Evolutionary conservation across 1,140 invertebrate genomes (phyloP), one percentile per base, ranked within the genome.

Genomic region (Protaetia brevitarsis): DNA sequence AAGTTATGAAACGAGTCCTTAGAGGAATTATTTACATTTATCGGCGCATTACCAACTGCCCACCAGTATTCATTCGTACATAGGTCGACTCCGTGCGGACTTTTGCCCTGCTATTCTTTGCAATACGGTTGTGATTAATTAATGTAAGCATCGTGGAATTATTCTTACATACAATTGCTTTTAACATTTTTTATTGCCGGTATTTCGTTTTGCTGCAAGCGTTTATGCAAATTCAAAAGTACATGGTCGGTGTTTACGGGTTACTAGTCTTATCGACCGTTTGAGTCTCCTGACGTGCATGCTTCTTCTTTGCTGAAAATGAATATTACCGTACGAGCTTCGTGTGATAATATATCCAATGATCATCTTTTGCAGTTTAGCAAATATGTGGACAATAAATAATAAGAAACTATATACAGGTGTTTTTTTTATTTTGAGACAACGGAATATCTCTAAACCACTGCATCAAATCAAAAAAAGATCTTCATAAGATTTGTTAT

Each of bases 121-220:
- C 41, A 45, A 45, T 45, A 45, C 41, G 16, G 23, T 45, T 19
- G 41, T 45, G 41, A 45, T 45, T 45, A 45, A 45, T 45, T 45
- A 45, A 45, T 45, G 41, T 45, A 45, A 45, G 41, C 3, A 45
- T 21, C 1, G 41, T 19, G 41, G 41, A 45, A 45, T 45, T 45
- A 45, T 45, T 45, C 41, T 45, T 45, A 45, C 41, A 45, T 45
- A 45, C 41, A 45, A 45, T 45, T 45, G 41, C 41, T 45, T 23
- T 45, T 45, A 45, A 21, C 41, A 45, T 16, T 45, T 45, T 45
- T 45, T 16, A 16, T 45, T 16, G 41, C 41, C 3, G 13, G n/a
- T 7, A 16, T 19, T 45, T 19, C 16, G 19, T 45, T 45, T 45
- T 45, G 19, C 41, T 8, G 16, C 1, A 7, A 45, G 13, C 41